A percentile compares a stretch with the other conserved stretches of the same genome.
Conservation (phyloP, 1,140 invertebrate genomes). For the Apis mellifera region Amel_HAv3.1 CM009943.2:2281001-2281500, state of each 20-base stretch:
- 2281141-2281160: constrained; percentile 71
- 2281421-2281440: constrained; percentile 73
- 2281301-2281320: not conserved
- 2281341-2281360: constrained; percentile 66
- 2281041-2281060: constrained; percentile 71
- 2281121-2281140: constrained; percentile 76
- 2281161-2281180: constrained; percentile 67
- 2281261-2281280: constrained; percentile 24
- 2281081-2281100: constrained; percentile 77
- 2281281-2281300: not conserved
- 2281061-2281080: constrained; percentile 80
- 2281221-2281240: constrained; percentile 60
- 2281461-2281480: constrained; percentile 24
- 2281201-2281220: constrained; percentile 52
- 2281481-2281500: not conserved
- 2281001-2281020: not conserved
- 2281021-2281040: not conserved
- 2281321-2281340: constrained; percentile 15
- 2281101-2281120: constrained; percentile 75
- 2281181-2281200: constrained; percentile 76
- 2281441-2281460: constrained; percentile 63
- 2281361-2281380: constrained; percentile 72
- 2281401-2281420: constrained; percentile 78
- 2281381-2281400: constrained; percentile 74
- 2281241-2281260: constrained; percentile 44